Evolutionary conservation across 1,140 invertebrate genomes (phyloP).

Genomic region (Sinella curviseta): DNA sequence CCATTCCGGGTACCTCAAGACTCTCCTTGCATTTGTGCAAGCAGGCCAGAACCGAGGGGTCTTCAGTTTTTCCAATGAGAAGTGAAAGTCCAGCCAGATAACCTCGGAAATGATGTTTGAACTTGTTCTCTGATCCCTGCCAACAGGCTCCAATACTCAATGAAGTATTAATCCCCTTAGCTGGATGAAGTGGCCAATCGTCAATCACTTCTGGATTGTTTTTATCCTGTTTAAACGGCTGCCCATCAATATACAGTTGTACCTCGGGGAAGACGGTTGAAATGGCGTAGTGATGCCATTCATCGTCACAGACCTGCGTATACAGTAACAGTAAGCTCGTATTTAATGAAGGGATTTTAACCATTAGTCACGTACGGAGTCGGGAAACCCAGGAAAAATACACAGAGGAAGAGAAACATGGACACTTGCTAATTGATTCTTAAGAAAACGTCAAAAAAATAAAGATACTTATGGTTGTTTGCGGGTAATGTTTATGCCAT

Average conservation of each 20-base stretch:
- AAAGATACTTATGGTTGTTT: neutral
- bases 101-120: slow-evolving; percentile 83
- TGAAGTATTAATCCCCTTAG: slow-evolving; percentile 89
- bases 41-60: slow-evolving; percentile 76
- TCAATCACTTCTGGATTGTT: slow-evolving; percentile 95
- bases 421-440: neutral
- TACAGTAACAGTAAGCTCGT: neutral
- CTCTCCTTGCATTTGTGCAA: slow-evolving; percentile 83
- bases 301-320: slow-evolving; percentile 85
- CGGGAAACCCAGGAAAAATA: neutral
- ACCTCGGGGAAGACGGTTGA: slow-evolving; percentile 88
- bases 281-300: slow-evolving; percentile 97
- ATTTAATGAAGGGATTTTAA: neutral
- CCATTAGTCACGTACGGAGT: slow-evolving; percentile 1
- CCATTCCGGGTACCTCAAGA: slow-evolving; percentile 74
- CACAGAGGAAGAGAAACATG: neutral
- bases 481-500: too few relatives aligned
- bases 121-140: slow-evolving; percentile 85
- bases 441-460: neutral
- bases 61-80: slow-evolving; percentile 75
- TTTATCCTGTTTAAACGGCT: slow-evolving; percentile 73
- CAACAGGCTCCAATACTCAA: slow-evolving; percentile 94
- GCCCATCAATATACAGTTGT: slow-evolving; percentile 85
- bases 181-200: slow-evolving; percentile 98
- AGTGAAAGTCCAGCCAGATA: slow-evolving; percentile 84